A percentile compares a stretch with the other conserved stretches of the same genome.
phyloP scores from a whole-genome alignment of 2,888 invertebrate genomes.

The Axea sp. region DNA sequence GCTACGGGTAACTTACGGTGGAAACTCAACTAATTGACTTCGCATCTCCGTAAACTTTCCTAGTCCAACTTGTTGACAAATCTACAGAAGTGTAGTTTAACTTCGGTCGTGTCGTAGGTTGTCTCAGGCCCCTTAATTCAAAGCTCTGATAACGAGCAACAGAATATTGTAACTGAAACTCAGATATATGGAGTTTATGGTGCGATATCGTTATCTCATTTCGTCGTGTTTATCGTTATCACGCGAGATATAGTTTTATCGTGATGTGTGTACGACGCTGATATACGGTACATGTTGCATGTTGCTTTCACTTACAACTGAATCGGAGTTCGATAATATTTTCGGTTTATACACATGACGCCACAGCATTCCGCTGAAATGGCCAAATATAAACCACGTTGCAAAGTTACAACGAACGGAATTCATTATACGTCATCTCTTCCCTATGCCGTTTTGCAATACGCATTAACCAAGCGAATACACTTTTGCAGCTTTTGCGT shows the following conservation, averaged over 20 bases:
- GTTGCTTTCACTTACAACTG: conserved; percentile 24
- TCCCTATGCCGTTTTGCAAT: conserved; percentile 16
- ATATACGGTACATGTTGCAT: not conserved
- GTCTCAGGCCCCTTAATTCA: conserved; percentile 50
- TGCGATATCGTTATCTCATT: conserved; percentile 40
- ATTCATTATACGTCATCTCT: conserved; percentile 33
- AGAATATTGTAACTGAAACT: conserved; percentile 50
- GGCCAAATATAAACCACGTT: conserved; percentile 31
- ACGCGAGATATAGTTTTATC: conserved; percentile 18
- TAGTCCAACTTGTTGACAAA: conserved; percentile 59
- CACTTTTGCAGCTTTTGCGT: conserved; percentile 29
- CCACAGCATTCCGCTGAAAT: conserved; percentile 14
- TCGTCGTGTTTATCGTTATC: conserved; percentile 38
- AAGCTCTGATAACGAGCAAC: conserved; percentile 45
- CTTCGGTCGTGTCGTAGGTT: conserved; percentile 45
- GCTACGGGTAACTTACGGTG: conserved; percentile 25
- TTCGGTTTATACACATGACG: conserved; percentile 5
- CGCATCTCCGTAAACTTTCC: conserved; percentile 53
- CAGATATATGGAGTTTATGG: conserved; percentile 19
- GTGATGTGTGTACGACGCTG: conserved; percentile 17
- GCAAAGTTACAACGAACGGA: conserved; percentile 44
- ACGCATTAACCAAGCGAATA: conserved; percentile 34
- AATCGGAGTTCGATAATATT: conserved; percentile 15
- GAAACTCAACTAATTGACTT: conserved; percentile 58
- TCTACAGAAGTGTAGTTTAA: conserved; percentile 51